These are phyloP conservation scores for Mustela nigripes DNA, from an alignment of 2,113 vertebrate species.

Conservation along the genomic window DNA sequence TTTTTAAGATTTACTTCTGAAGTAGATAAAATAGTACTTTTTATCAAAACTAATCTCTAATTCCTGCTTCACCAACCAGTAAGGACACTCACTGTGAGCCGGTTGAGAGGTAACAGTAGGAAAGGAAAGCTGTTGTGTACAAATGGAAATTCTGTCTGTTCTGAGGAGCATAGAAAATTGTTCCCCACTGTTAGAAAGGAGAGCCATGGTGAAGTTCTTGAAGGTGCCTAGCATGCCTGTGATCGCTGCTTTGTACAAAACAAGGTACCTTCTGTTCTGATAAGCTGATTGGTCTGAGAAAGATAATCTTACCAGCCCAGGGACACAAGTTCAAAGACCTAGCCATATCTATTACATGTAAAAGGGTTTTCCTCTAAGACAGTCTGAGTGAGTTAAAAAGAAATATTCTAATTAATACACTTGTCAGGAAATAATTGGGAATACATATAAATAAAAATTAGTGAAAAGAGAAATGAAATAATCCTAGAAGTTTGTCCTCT, in stretches of 20 bases:
- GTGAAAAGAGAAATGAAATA: conserved; percentile 40
- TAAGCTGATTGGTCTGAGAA: neutral
- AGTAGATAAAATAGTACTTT: neutral
- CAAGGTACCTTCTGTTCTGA: neutral
- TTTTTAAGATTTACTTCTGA: neutral
- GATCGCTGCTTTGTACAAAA: neutral
- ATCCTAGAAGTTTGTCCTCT: conserved; percentile 30
- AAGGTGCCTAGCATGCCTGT: neutral
- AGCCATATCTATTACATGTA: neutral
- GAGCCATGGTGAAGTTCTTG: neutral
- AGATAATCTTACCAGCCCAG: neutral
- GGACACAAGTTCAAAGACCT: neutral
- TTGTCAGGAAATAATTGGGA: neutral
- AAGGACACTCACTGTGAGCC: neutral
- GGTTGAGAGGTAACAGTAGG: neutral
- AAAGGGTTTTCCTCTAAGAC: neutral
- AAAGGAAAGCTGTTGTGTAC: neutral
- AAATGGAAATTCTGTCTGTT: neutral
- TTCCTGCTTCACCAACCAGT: neutral
- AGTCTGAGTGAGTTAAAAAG: neutral
- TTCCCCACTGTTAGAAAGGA: neutral
- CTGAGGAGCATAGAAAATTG: neutral
- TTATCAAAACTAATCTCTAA: neutral
- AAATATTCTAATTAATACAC: neutral
- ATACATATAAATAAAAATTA: conserved; percentile 54